These are phyloP conservation scores for Percopsis omiscomaycus DNA, from an alignment of 2,797 vertebrate species.

Conservation along the genomic window DNA sequence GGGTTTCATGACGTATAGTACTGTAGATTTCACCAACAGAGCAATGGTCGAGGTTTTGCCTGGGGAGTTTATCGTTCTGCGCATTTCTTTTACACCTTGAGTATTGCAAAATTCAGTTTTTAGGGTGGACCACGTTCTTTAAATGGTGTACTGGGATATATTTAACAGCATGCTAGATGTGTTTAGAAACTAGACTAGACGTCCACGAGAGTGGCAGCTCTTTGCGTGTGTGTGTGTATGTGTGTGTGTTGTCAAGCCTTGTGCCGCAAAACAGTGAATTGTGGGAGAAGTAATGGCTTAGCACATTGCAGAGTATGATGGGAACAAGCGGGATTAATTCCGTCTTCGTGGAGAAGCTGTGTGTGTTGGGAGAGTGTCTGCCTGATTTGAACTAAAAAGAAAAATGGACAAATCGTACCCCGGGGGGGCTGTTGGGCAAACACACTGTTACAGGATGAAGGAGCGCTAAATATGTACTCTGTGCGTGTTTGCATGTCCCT, in stretches of 20 bases:
- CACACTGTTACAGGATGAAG: too few relatives aligned
- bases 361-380: slow-evolving; percentile 39
- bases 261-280: slow-evolving; percentile 5
- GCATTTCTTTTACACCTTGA: not conserved
- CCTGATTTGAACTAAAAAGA: slow-evolving; percentile 69
- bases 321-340: slow-evolving; percentile 62
- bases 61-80: not conserved
- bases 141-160: not conserved
- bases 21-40: too few relatives aligned
- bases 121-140: slow-evolving; percentile 1
- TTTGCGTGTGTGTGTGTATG: slow-evolving; percentile 2
- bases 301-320: slow-evolving; percentile 28
- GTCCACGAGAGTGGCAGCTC: slow-evolving; percentile 29
- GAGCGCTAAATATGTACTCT: too few relatives aligned
- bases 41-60: not conserved
- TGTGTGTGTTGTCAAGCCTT: not conserved
- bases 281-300: slow-evolving; percentile 40
- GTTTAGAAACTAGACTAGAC: slow-evolving; percentile 23
- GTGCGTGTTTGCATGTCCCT: too few relatives aligned
- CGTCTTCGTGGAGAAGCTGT: slow-evolving; percentile 39
- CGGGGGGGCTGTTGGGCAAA: slow-evolving; percentile 27
- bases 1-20: too few relatives aligned
- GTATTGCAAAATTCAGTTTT: not conserved
- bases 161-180: slow-evolving; percentile 16
- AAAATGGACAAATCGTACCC: slow-evolving; percentile 65